Evolutionary conservation across 2,797 vertebrate genomes (phyloP).

Genomic region (Chaenodraco wilsoni): DNA sequence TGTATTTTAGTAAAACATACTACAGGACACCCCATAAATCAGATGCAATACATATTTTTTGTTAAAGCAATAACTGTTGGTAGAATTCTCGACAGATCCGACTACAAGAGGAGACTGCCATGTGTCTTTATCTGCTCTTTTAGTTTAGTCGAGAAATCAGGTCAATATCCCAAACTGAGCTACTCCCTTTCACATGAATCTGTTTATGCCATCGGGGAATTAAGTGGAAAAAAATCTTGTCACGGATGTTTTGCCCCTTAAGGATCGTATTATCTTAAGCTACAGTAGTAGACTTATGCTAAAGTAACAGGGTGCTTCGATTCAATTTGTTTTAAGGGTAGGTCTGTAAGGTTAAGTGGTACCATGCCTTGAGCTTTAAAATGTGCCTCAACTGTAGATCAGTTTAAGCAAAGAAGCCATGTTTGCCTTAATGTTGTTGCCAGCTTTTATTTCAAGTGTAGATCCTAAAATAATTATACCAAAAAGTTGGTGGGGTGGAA

Average conservation of each 20-base stretch:
- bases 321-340: slow-evolving; percentile 23
- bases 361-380: slow-evolving; percentile 49
- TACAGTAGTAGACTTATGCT: slow-evolving; percentile 30
- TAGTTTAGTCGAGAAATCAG: slow-evolving; percentile 38
- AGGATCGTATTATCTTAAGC: slow-evolving; percentile 42
- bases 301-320: slow-evolving; percentile 37
- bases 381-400: slow-evolving; percentile 69
- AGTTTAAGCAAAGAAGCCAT: slow-evolving; percentile 59
- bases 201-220: slow-evolving; percentile 37
- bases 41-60: slow-evolving; percentile 21
- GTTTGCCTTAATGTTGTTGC: slow-evolving; percentile 40
- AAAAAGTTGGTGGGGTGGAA: slow-evolving; percentile 11
- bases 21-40: slow-evolving; percentile 17
- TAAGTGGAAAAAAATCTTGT: slow-evolving; percentile 2
- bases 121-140: slow-evolving; percentile 23
- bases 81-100: slow-evolving; percentile 16
- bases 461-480: slow-evolving; percentile 23
- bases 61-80: slow-evolving; percentile 12
- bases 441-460: slow-evolving; percentile 32
- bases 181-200: slow-evolving; percentile 30
- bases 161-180: slow-evolving; percentile 25
- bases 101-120: slow-evolving; percentile 15
- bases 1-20: slow-evolving; percentile 30
- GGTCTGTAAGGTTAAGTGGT: slow-evolving; percentile 57
- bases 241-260: slow-evolving; percentile 24